phyloP scores from a whole-genome alignment of 2,113 vertebrate species.

The Eonycteris spelaea region DNA sequence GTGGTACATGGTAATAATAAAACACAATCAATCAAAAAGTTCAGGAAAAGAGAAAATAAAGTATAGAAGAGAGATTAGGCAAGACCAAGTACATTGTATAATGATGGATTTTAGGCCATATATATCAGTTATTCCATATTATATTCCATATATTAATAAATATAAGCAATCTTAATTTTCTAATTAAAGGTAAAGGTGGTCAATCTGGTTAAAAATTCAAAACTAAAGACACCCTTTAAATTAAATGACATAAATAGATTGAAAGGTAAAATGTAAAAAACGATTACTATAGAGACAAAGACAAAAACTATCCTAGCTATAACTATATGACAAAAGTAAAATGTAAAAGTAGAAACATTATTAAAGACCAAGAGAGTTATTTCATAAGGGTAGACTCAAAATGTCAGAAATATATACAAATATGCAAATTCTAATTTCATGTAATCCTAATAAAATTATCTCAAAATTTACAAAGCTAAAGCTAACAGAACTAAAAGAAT shows the following conservation, averaged over 20 bases:
- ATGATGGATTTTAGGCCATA: background rate
- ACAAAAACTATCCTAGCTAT: background rate
- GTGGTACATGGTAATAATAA: background rate
- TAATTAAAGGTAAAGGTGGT: background rate
- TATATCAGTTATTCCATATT: background rate
- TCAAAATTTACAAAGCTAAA: background rate
- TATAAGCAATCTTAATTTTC: background rate
- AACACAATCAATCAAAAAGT: background rate
- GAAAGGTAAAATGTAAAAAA: background rate
- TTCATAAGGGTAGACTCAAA: background rate
- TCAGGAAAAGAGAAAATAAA: background rate
- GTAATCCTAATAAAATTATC: background rate
- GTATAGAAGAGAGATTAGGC: background rate
- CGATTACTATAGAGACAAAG: background rate
- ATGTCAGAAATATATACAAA: background rate
- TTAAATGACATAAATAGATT: background rate
- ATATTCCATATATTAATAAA: background rate
- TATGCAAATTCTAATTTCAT: background rate
- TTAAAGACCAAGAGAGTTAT: background rate
- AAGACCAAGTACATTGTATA: background rate
- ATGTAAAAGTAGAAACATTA: background rate
- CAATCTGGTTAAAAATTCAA: background rate
- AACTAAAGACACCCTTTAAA: background rate
- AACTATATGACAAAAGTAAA: background rate
- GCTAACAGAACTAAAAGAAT: background rate